A percentile compares a stretch with the other conserved stretches of the same genome.
Evolutionary conservation across 37 sponge, comb jelly and placozoan species (phyloP).

Genomic region (Hexactinellida sp.): DNA sequence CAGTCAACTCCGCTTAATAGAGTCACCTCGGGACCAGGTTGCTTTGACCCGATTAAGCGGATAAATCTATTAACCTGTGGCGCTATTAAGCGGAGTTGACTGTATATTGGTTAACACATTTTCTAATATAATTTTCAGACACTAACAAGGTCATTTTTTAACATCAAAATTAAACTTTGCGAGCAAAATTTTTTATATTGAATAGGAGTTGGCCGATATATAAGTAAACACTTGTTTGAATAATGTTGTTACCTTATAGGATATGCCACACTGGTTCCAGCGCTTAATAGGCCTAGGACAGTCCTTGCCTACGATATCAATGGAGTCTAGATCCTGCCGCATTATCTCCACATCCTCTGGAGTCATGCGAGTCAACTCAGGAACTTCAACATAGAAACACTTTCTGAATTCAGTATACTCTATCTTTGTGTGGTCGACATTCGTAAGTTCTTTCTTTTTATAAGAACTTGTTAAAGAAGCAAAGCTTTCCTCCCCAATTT

Average conservation of each 20-base stretch:
- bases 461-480: constrained; percentile 46
- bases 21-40: no score
- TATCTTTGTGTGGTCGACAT: constrained; percentile 63
- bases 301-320: constrained; percentile 80
- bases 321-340: constrained; percentile 53
- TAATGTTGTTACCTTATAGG: constrained; percentile 34
- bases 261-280: constrained; percentile 86
- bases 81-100: no score
- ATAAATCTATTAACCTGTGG: no score
- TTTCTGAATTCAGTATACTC: constrained; percentile 71
- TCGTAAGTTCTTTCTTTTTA: constrained; percentile 75
- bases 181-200: no score
- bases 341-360: constrained; percentile 58
- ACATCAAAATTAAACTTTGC: no score
- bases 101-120: no score
- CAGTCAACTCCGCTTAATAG: no score
- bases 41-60: no score
- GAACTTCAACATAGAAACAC: constrained; percentile 91
- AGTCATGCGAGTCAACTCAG: constrained; percentile 83
- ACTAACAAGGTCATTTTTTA: no score
- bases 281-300: constrained; percentile 91
- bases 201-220: no score
- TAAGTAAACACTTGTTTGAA: no score
- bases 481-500: constrained; percentile 44
- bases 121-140: no score